Evolutionary conservation across 2,113 vertebrate genomes (phyloP).

Genomic region (Perca flavescens): DNA sequence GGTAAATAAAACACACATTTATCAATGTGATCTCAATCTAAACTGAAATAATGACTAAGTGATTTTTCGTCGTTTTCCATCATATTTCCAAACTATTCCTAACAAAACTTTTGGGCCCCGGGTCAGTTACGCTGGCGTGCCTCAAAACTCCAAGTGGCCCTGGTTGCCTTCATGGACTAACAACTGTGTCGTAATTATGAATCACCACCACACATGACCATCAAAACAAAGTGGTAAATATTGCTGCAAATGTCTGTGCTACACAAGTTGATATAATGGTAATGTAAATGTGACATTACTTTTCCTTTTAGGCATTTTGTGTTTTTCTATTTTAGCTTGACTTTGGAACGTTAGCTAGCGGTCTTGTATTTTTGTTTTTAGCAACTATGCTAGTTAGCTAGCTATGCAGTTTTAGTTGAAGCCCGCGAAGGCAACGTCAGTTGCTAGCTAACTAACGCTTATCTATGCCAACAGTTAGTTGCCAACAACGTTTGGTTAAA

Average conservation of each 20-base stretch:
- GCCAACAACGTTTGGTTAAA: neutral
- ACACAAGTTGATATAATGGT: neutral
- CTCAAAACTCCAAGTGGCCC: neutral
- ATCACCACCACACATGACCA: accelerated
- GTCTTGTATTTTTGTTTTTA: constrained; percentile 8
- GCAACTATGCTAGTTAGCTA: constrained; percentile 4
- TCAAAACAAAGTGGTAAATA: neutral
- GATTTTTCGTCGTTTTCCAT: neutral
- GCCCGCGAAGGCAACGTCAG: constrained; percentile 28
- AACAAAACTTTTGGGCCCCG: neutral
- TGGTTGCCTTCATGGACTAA: constrained; percentile 45
- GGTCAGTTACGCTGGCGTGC: neutral
- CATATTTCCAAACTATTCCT: neutral
- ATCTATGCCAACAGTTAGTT: neutral
- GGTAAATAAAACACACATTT: neutral
- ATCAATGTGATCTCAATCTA: neutral
- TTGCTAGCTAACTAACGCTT: neutral
- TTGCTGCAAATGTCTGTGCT: neutral
- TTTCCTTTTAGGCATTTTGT: no score
- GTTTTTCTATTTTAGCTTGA: neutral
- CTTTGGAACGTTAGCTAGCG: neutral
- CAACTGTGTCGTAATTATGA: constrained; percentile 43
- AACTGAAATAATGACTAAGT: neutral
- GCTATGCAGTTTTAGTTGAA: neutral
- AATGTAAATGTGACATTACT: neutral